Evolutionary conservation across 2,797 vertebrate species (phyloP).

Genomic region (Lacerta agilis): DNA sequence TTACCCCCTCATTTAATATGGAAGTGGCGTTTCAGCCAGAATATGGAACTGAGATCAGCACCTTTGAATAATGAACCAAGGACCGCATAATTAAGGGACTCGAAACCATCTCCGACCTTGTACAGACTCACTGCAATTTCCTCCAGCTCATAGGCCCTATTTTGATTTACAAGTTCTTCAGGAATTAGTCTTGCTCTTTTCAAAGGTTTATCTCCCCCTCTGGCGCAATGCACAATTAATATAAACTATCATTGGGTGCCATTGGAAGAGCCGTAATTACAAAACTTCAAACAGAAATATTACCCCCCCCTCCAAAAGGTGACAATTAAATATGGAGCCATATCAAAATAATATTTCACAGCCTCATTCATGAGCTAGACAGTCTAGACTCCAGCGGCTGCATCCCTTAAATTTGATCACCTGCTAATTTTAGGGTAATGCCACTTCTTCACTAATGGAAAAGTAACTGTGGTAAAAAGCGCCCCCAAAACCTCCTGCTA

Average conservation of each 20-base stretch:
- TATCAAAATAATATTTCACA: neutral
- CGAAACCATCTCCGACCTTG: neutral
- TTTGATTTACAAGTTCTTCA: neutral
- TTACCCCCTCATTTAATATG: neutral
- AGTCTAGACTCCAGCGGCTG: neutral
- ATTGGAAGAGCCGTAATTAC: neutral
- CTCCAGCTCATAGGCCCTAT: neutral
- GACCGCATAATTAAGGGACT: neutral
- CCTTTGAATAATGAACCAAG: neutral
- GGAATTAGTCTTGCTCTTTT: neutral
- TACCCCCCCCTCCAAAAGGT: neutral
- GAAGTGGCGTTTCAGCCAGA: neutral
- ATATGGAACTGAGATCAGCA: neutral
- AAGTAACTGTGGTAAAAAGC: neutral
- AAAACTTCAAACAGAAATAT: neutral
- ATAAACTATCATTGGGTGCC: neutral
- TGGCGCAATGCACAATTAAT: neutral
- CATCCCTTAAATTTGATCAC: neutral
- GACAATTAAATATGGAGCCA: neutral
- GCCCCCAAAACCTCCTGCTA: neutral
- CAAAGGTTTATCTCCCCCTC: neutral
- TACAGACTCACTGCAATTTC: neutral
- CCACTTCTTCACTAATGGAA: neutral
- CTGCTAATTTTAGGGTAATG: neutral
- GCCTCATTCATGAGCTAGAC: neutral